Base-by-base conservation (phyloP, 2,797 vertebrate genomes). In the Aldrovandia affinis region DNA sequence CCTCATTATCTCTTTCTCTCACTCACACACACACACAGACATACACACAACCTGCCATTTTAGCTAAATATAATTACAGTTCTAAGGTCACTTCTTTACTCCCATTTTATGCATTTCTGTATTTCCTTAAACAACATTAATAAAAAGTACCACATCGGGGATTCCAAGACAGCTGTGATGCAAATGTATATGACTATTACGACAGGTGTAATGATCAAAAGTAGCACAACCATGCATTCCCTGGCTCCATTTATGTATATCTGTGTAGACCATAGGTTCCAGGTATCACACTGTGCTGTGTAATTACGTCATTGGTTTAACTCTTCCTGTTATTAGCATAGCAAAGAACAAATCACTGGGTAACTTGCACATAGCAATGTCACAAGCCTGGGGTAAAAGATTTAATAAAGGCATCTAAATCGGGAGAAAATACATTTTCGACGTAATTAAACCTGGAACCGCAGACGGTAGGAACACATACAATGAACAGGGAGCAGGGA, bases 371-470 rank as follows among this genome's bases (percentile, higher is more conserved):
- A 28, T 20, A 36, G 33, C 33, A 73, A 18, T 73, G 68, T 8
- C 39, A 73, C 36, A 20, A 33, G 36, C 36, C 15, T 18, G 68
- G 68, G 63, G 63, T 30, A 68, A 68, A 68, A 30, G 2, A 9
- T 68, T 68, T 39, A 73, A 73, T 73, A 33, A 73, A 20, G 68
- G 14, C 36, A 39, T 73, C 68, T 33, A 73, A 73, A 73, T 39
- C 22, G 68, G 18, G 36, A 22, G 68, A 73, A 73, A 73, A 68
- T 30, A 33, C 36, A 20, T 70, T 70, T 14, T 70, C 39, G 33
- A n/a, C 33, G 63, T 33, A 33, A 65, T 9, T 39, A 73, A 39
- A 73, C 68, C 68, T 5, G 18, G 18, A 73, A 36, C 68, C 8
- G 68, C 28, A 65, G 33, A 70, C 20, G 68, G 68, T 73, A 39